Conservation (phyloP, 2,888 invertebrate genomes). For the Zaprionus lineosus region DNA sequence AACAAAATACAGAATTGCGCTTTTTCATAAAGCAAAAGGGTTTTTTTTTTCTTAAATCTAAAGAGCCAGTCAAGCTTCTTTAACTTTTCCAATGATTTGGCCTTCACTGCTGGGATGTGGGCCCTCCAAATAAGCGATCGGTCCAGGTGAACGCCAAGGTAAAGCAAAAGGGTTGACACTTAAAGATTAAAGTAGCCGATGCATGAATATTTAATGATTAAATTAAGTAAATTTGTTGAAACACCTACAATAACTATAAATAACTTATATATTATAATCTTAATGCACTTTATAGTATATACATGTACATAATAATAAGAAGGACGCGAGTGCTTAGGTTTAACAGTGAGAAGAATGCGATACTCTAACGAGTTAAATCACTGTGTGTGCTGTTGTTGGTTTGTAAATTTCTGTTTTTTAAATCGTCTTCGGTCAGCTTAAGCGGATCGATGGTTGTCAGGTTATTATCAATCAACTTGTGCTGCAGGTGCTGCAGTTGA, state of each 20-base stretch:
- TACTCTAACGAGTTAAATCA: slow-evolving; percentile 24
- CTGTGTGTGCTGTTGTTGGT: slow-evolving; percentile 16
- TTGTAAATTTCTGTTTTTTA: slow-evolving; percentile 59
- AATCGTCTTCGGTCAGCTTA: slow-evolving; percentile 57
- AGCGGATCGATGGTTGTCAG: slow-evolving; percentile 36
- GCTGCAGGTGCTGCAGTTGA: slow-evolving; percentile 69
- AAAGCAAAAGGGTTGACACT: too few species aligned
- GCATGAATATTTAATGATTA: slow-evolving; percentile 47
- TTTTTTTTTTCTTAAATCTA: too few species aligned
- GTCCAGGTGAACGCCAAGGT: too few species aligned
- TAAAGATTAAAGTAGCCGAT: too few species aligned
- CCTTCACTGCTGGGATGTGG: too few species aligned
- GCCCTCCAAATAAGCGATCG: too few species aligned
- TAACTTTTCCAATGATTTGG: too few species aligned
- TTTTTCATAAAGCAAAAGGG: slow-evolving; percentile 17
- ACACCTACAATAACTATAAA: slow-evolving; percentile 37
- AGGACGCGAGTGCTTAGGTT: slow-evolving; percentile 32
- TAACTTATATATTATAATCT: slow-evolving; percentile 61
- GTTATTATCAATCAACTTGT: slow-evolving; percentile 68
- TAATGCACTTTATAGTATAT: slow-evolving; percentile 15
- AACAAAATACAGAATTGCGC: slow-evolving; percentile 27
- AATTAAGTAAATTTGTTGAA: slow-evolving; percentile 42
- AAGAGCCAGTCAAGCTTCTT: too few species aligned
- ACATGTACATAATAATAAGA: slow-evolving; percentile 25
- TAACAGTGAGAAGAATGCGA: slow-evolving; percentile 28